Evolutionary conservation across 2,113 vertebrate species (phyloP).

Genomic region (Hydropotes inermis): DNA sequence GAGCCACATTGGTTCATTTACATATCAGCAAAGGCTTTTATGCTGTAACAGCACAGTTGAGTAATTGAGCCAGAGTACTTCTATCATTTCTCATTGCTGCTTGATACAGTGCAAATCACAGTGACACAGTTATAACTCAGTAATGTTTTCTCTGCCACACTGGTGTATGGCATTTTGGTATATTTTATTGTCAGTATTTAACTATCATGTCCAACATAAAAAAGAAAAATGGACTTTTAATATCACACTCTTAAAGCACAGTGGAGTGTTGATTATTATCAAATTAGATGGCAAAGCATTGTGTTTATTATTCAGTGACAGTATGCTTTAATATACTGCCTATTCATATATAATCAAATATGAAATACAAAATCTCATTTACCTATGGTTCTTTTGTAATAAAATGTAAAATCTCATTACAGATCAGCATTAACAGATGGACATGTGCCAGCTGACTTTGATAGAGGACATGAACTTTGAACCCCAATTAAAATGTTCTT

Average conservation of each 20-base stretch:
- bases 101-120: neutral
- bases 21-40: neutral
- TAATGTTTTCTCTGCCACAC: neutral
- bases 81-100: neutral
- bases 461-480: conserved; percentile 3
- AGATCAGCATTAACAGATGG: neutral
- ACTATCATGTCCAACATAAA: neutral
- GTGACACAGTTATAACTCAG: neutral
- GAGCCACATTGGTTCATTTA: neutral
- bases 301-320: neutral
- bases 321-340: neutral
- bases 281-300: neutral
- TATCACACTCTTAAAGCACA: neutral
- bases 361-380: conserved; percentile 31
- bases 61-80: neutral
- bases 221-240: conserved; percentile 11
- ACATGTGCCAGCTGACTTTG: neutral
- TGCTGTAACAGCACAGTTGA: neutral
- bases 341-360: neutral
- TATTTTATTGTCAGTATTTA: neutral
- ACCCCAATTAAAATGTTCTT: neutral
- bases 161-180: neutral
- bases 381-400: neutral
- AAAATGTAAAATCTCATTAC: neutral
- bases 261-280: neutral